A percentile compares a stretch with the other conserved stretches of the same genome.
These are phyloP conservation scores for Cinclus mexicanus DNA, from an alignment of 2,113 vertebrate species.

Conservation along the genomic window DNA sequence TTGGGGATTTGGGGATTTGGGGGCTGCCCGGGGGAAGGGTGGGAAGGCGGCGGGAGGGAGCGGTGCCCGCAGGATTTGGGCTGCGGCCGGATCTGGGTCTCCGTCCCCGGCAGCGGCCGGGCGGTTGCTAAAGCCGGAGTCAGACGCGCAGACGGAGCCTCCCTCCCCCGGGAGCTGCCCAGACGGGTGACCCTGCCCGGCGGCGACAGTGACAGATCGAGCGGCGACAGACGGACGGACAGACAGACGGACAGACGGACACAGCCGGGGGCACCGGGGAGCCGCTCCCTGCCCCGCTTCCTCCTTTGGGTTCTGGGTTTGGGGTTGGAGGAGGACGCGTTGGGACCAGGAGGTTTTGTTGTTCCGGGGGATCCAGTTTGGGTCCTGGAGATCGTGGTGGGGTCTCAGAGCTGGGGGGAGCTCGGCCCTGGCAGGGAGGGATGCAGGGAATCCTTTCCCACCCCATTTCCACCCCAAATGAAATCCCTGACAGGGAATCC, in stretches of 20 bases:
- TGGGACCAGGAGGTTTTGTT: accelerated
- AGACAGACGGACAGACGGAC: neutral
- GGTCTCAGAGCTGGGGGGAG: neutral
- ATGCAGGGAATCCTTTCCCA: neutral
- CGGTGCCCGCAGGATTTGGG: neutral
- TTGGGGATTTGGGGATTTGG: too few species aligned
- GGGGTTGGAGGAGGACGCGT: too few species aligned
- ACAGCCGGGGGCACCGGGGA: too few species aligned
- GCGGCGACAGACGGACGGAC: neutral
- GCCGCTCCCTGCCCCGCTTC: too few species aligned
- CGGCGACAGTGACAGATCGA: constrained; percentile 36
- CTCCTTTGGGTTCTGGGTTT: too few species aligned
- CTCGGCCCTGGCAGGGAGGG: accelerated
- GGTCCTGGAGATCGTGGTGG: neutral
- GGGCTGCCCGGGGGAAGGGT: accelerated
- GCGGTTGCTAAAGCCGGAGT: constrained; percentile 72
- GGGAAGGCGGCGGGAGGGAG: neutral
- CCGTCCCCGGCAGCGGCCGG: neutral
- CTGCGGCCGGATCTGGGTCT: too few species aligned
- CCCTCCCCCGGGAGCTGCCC: constrained; percentile 78
- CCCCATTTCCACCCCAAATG: too few species aligned
- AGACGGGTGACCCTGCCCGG: constrained; percentile 79
- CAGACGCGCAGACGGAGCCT: constrained; percentile 76
- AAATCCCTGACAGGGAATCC: too few species aligned
- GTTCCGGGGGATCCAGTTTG: neutral